These are phyloP conservation scores for Paelopatides confundens DNA, from an alignment of 53 echinoderm and acorn worm species.

Conservation along the genomic window DNA sequence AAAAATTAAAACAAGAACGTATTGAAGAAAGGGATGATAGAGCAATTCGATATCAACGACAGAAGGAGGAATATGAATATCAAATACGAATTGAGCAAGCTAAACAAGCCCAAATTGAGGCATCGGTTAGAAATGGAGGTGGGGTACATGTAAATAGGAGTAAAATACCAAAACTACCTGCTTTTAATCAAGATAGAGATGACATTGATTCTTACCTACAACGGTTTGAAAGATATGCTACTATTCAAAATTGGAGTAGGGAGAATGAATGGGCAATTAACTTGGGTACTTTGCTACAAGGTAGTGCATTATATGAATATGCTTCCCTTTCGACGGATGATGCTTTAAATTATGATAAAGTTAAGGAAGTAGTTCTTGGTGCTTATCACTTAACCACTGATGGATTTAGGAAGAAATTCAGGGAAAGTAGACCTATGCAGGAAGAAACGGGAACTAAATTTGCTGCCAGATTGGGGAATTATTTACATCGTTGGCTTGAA, in stretches of 20 bases:
- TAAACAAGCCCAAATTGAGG: too few species aligned
- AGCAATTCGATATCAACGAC: too few species aligned
- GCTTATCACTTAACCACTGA: conserved; percentile 19
- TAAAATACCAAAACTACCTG: not conserved
- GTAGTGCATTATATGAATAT: conserved; percentile 42
- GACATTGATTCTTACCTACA: conserved; percentile 41
- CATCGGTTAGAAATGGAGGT: too few species aligned
- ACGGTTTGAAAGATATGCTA: conserved; percentile 52
- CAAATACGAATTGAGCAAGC: too few species aligned
- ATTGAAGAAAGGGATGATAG: too few species aligned
- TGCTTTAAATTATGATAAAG: conserved; percentile 12
- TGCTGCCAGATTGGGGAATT: conserved; percentile 12
- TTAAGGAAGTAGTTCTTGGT: conserved; percentile 9
- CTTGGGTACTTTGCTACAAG: conserved; percentile 10
- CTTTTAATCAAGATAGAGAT: conserved; percentile 27
- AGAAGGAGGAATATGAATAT: too few species aligned
- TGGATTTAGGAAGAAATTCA: conserved; percentile 47
- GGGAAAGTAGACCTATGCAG: conserved; percentile 2
- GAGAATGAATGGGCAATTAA: conserved; percentile 31
- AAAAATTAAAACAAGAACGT: not conserved
- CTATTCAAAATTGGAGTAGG: conserved; percentile 15
- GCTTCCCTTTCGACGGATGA: not conserved
- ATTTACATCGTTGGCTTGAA: conserved; percentile 45
- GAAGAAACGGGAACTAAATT: conserved; percentile 27
- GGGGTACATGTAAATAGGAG: too few species aligned